Evolutionary conservation across 2,797 vertebrate species (phyloP).

Genomic region (Malurus leucopterus): DNA sequence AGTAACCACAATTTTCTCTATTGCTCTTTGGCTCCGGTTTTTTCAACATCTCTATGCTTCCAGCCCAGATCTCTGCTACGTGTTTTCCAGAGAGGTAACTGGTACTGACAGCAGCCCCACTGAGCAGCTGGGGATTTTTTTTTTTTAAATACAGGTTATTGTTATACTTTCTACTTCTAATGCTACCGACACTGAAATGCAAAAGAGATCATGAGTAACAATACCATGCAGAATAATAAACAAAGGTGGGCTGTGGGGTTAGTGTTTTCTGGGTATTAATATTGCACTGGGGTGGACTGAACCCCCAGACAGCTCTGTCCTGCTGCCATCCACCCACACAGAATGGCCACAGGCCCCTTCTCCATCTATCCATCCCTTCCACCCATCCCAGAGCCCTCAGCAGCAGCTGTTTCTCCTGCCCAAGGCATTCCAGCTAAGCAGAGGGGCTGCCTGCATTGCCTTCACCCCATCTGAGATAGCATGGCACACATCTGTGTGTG

Average conservation of each 20-base stretch:
- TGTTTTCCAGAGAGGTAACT: not conserved
- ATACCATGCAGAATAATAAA: not conserved
- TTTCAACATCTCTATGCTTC: not conserved
- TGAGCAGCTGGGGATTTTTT: not conserved
- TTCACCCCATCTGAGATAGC: not conserved
- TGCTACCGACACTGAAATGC: not conserved
- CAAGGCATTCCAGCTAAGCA: not conserved
- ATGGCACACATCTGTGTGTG: not conserved
- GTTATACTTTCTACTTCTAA: not conserved
- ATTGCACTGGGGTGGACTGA: not conserved
- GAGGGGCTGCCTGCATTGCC: not conserved
- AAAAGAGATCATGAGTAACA: not conserved
- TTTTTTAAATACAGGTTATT: not conserved
- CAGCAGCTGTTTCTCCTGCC: not conserved
- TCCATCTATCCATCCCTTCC: not conserved
- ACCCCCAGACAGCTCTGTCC: not conserved
- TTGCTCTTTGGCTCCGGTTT: constrained; percentile 19
- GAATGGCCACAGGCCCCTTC: accelerated
- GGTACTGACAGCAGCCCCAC: not conserved
- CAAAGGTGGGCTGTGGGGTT: not conserved
- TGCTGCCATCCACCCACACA: not conserved
- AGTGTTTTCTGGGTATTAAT: not conserved
- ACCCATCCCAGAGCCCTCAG: not conserved
- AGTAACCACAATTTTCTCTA: constrained; percentile 45
- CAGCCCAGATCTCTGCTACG: constrained; percentile 25